phyloP scores from a whole-genome alignment of 2,797 vertebrate genomes.

The Stomatorhinus walkeri region DNA sequence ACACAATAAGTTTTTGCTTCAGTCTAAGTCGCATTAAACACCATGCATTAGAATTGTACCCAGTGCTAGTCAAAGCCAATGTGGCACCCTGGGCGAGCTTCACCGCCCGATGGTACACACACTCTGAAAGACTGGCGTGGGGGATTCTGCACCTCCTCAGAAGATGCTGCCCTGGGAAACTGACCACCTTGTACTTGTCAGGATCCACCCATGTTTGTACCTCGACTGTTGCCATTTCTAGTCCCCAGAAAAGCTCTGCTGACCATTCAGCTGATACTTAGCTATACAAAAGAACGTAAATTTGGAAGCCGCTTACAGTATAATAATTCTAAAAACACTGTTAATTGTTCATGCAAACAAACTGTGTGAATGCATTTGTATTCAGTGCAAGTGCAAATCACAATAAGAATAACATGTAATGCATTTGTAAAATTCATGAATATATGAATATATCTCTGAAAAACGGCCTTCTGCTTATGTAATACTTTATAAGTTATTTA shows the following conservation, averaged over 20 bases:
- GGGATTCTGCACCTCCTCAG: neutral
- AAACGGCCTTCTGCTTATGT: neutral
- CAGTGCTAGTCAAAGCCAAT: neutral
- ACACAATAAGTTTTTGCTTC: neutral
- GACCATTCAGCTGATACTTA: neutral
- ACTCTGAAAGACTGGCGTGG: neutral
- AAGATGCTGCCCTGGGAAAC: neutral
- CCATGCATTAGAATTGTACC: neutral
- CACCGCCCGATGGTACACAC: neutral
- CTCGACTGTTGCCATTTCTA: neutral
- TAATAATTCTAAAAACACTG: neutral
- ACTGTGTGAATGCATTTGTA: neutral
- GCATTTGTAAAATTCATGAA: neutral
- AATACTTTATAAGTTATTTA: slow-evolving; percentile 1
- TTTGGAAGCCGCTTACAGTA: neutral
- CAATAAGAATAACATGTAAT: neutral
- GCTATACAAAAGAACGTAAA: neutral
- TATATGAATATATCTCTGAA: neutral
- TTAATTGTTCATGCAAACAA: neutral
- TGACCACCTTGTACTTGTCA: neutral
- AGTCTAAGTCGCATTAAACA: neutral
- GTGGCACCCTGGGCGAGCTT: neutral
- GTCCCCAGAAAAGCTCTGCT: neutral
- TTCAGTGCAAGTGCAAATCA: neutral
- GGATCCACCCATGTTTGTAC: neutral